Evolutionary conservation across 2,113 vertebrate genomes (phyloP), one percentile per base, ranked within the genome.

Genomic region (Rhineura floridana): DNA sequence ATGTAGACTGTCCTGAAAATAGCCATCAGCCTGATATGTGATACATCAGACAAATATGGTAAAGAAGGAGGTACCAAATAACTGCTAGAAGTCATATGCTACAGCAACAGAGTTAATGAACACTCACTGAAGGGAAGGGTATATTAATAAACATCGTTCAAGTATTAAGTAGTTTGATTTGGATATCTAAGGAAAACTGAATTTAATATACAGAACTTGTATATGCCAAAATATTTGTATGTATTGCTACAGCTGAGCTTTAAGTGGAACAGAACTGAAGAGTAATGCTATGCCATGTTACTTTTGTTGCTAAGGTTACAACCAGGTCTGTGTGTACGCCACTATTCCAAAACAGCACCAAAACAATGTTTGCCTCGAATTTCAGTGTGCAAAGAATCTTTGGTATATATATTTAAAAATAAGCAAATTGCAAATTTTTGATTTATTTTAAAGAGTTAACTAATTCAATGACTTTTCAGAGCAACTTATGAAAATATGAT

Each of bases 1-100:
- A 98, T 97, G 97, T 96, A 97, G 95, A 96, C 96, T 94, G 94
- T 95, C 97, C 98, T 98, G 97, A 98, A 99, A 98, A 99, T 98
- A 99, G 98, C 96, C 96, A 96, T 88, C 89, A 90, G 69, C 90
- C 86, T 92, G 98, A 97, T 95, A 98, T 93, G 92, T 96, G 98
- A 99, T 98, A 98, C 95, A 94, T 95, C 96, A 96, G 95, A 97
- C 98, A 98, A 98, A 98, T 96, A 98, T 84, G 97, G 98, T 91
- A 93, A 97, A 97, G 96, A 96, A 96, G 97, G 96, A 96, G 96
- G 97, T 93, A 96, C 94, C 88, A 91, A 91, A 90, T 92, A 93
- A 94, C 91, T 91, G 87, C 69, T 90, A 81, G 65, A 48, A 91
- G 88, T 92, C 87, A 88, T 89, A 85, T 89, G 85, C 89, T 89